Percentiles rank a stretch among this genome's conserved stretches.
phyloP scores from a whole-genome alignment of 1,140 invertebrate species.

The Chrysopa pallens region DNA sequence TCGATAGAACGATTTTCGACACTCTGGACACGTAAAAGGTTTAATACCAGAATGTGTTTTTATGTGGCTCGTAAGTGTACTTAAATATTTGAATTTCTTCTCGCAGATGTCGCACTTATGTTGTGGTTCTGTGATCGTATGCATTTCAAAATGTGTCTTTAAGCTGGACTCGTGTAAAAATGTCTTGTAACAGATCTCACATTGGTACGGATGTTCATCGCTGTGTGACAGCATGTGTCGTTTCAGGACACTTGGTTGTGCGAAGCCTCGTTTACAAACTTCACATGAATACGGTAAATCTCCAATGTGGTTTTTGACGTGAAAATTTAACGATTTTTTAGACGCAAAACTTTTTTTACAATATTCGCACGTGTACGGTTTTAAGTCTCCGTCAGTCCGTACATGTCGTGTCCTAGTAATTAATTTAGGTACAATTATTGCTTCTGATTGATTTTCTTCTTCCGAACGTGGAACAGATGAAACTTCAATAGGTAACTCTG shows the following conservation, averaged over 20 bases:
- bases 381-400: neutral
- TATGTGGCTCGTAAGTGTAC: conserved; percentile 17
- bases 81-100: conserved; percentile 18
- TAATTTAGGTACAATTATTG: neutral
- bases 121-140: neutral
- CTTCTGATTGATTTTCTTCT: neutral
- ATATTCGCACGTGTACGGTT: neutral
- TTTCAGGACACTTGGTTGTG: neutral
- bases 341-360: neutral
- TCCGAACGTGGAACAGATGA: neutral
- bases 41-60: conserved; percentile 16
- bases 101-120: conserved; percentile 13
- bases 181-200: neutral
- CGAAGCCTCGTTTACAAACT: neutral
- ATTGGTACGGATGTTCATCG: neutral
- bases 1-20: conserved; percentile 16
- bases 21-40: conserved; percentile 16
- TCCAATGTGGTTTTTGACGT: neutral
- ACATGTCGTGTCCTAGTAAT: neutral
- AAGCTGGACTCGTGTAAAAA: neutral
- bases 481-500: no score
- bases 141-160: neutral
- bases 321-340: neutral
- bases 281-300: neutral
- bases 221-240: neutral